Percentiles rank a stretch among this genome's conserved stretches.
Evolutionary conservation across 1,140 invertebrate species (phyloP).

Genomic region (Metopolophium dirhodum): DNA sequence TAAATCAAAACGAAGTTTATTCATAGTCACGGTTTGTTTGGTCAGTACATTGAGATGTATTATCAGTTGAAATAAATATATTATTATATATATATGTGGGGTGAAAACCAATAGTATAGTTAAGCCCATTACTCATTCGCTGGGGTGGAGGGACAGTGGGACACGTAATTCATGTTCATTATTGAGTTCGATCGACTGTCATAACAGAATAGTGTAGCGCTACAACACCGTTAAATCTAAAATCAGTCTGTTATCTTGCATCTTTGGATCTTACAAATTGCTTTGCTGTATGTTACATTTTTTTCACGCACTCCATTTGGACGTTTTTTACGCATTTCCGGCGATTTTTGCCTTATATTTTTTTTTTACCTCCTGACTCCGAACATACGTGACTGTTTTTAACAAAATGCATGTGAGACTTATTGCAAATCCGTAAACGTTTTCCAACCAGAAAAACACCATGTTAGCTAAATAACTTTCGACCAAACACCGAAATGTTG

Average conservation of each 20-base stretch:
- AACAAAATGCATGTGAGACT: not conserved
- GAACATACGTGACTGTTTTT: slow-evolving; percentile 44
- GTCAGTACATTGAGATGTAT: not conserved
- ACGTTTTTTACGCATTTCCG: not conserved
- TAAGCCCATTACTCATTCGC: not conserved
- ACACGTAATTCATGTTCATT: not conserved
- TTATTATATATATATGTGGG: not conserved
- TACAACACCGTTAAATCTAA: not conserved
- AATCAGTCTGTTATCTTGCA: slow-evolving; percentile 33
- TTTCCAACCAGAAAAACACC: not conserved
- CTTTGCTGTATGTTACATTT: not conserved
- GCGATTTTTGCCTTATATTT: slow-evolving; percentile 21
- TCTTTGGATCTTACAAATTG: slow-evolving; percentile 40
- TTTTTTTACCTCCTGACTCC: not conserved
- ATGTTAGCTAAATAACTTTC: slow-evolving; percentile 14
- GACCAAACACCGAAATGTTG: not conserved
- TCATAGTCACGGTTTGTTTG: not conserved
- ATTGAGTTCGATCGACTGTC: not conserved
- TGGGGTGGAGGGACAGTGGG: not conserved
- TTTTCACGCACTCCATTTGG: slow-evolving; percentile 1
- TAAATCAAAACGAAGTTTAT: not conserved
- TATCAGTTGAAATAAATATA: not conserved
- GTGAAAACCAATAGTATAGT: not conserved
- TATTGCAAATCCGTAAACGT: slow-evolving; percentile 44
- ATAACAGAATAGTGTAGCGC: not conserved